Percentiles rank a stretch among this genome's conserved stretches.
These are phyloP conservation scores for Steinernema hermaphroditum DNA, from an alignment of 2,888 invertebrate species.

Conservation along the genomic window DNA sequence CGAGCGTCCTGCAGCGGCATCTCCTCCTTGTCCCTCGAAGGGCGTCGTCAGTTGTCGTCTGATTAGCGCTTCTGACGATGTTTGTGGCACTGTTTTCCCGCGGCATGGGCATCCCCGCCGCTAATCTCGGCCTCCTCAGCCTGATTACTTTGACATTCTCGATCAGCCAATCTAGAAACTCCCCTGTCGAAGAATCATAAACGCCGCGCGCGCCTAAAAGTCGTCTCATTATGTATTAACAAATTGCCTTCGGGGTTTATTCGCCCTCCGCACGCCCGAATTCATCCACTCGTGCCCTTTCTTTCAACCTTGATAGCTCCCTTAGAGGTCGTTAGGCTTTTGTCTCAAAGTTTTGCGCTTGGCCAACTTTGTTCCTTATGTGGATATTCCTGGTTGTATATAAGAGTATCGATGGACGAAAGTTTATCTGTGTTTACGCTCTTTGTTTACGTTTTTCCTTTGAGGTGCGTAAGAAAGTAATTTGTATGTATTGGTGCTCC, in stretches of 20 bases:
- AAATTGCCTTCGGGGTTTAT: slow-evolving; percentile 25
- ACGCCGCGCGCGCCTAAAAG: slow-evolving; percentile 4
- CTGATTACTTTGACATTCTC: slow-evolving; percentile 10
- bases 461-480: no score
- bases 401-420: no score
- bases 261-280: slow-evolving; percentile 19
- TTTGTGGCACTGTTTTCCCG: slow-evolving; percentile 2
- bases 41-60: slow-evolving; percentile 10
- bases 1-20: not conserved
- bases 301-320: slow-evolving; percentile 22
- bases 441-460: no score
- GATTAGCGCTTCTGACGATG: slow-evolving; percentile 6
- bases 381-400: no score
- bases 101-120: not conserved
- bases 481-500: no score
- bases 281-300: slow-evolving; percentile 16
- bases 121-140: slow-evolving; percentile 1
- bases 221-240: slow-evolving; percentile 29
- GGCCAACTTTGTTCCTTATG: no score
- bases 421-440: no score
- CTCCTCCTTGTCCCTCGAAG: not conserved
- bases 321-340: slow-evolving; percentile 17
- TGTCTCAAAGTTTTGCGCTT: no score
- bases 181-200: slow-evolving; percentile 5
- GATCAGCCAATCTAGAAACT: not conserved